A percentile compares a stretch with the other conserved stretches of the same genome.
Evolutionary conservation across 2,113 vertebrate genomes (phyloP).

Genomic region (Sarotherodon lohbergeri): DNA sequence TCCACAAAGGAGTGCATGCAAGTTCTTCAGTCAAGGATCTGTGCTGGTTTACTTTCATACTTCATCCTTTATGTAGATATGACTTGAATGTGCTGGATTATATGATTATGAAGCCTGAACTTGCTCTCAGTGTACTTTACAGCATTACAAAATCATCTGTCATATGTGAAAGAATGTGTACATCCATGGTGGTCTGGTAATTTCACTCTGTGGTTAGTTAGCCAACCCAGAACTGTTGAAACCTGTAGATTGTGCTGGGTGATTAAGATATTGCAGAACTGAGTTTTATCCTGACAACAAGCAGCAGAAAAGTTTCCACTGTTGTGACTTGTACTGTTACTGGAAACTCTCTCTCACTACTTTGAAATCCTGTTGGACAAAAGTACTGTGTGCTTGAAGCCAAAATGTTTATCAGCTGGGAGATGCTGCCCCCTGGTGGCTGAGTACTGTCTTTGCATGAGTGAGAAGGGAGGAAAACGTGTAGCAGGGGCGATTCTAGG

Average conservation of each 20-base stretch:
- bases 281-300: not conserved
- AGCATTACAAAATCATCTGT: not conserved
- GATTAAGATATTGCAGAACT: not conserved
- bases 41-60: not conserved
- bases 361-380: not conserved
- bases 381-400: not conserved
- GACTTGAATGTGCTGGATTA: not conserved
- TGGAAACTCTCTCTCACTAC: not conserved
- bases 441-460: not conserved
- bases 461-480: not conserved
- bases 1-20: not conserved
- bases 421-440: conserved; percentile 42
- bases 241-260: not conserved
- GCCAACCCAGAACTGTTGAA: not conserved
- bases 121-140: not conserved
- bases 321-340: not conserved
- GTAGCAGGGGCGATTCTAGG: no score
- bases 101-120: not conserved
- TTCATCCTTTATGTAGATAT: not conserved
- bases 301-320: not conserved
- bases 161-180: not conserved
- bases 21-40: not conserved
- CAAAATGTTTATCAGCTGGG: not conserved
- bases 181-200: not conserved
- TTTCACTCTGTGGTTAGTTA: not conserved